Evolutionary conservation across 2,888 invertebrate genomes (phyloP), one percentile per base, ranked within the genome.

Genomic region (Nomada hirtipes): DNA sequence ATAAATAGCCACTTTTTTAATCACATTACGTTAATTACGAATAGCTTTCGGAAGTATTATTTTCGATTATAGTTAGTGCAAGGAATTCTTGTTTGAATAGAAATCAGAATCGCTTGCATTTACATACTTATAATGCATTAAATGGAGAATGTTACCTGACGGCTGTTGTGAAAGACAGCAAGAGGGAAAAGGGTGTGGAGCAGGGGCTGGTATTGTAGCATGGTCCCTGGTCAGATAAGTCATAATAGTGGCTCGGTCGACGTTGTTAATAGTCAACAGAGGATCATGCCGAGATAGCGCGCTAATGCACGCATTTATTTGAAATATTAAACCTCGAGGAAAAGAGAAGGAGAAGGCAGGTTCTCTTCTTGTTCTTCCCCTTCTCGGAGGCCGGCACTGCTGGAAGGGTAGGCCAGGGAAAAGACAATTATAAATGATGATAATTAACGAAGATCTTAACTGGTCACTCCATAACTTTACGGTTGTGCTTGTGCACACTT

Each of bases 251-350:
- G 91, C 89, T 89, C 83, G 88, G 86, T 86, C 84, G 88, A 89
- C 88, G 91, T 92, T 92, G 92, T 92, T 92, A 92, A 92, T 92
- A 92, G 91, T 92, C 91, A 92, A 92, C 92, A 89, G 90, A 90
- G 92, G 91, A 92, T 92, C 92, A 90, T 86, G 87, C 88, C 86
- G 91, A 92, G 92, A 92, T 92, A 92, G 90, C 92, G 92, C 92
- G 92, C 91, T 92, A 92, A 92, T 92, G 92, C 91, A 92, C 91
- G 92, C 92, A 92, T 92, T 92, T 92, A 92, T 92, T 92, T 92
- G 92, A 92, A 92, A 92, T 92, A 92, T 92, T 92, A 92, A 92
- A 92, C 92, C 92, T 80, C 80, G 83, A 82, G 79, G 77, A 84
- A 77, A 70, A 78, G 84, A 84, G 81, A 83, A 78, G 81, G 83